Evolutionary conservation across 2,888 invertebrate species (phyloP), one percentile per base, ranked within the genome.

Genomic region (Busseola fusca): DNA sequence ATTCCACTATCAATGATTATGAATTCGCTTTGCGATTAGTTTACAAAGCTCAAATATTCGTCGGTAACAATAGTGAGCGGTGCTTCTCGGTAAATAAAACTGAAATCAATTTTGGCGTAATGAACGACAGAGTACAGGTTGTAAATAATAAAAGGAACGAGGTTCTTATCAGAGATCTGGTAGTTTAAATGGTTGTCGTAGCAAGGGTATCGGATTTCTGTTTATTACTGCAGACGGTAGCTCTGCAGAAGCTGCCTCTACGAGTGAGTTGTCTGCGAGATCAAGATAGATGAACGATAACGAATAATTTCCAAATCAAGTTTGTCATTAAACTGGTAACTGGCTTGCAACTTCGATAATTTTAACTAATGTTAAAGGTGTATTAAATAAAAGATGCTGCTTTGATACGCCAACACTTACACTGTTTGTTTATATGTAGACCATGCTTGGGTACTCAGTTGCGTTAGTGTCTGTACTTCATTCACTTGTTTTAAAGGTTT

Each of bases 161-260:
- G 90, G 86, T 66, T 85, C 85, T 92, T 94, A 94, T 94, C 94
- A 82, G 78, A 81, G 89, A 95, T 95, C 94, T 91, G 85, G 91
- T 88, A 89, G 90, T 89, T 90, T 92, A 92, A 93, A 91, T 90
- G 89, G 89, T 86, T 90, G 90, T 90, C 88, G 90, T 88, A 88
- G 88, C 90, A 88, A 88, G 86, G 87, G 89, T 94, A 94, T 95
- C 95, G 91, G 91, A 93, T 95, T 94, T 93, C 95, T 91, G 94
- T 94, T 94, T 94, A 94, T 91, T 90, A 90, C 92, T 85, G 86
- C 87, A 87, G 87, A 87, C 91, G 85, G 93, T 92, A 91, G 93
- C 92, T 80, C 86, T 81, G 89, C 88, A 91, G 89, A 88, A 91
- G 91, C 89, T 84, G 87, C 75, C 63, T 76, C 83, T 80, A 84